Conservation (phyloP, 2,888 invertebrate genomes). For the Theodoxus fluviatilis region DNA sequence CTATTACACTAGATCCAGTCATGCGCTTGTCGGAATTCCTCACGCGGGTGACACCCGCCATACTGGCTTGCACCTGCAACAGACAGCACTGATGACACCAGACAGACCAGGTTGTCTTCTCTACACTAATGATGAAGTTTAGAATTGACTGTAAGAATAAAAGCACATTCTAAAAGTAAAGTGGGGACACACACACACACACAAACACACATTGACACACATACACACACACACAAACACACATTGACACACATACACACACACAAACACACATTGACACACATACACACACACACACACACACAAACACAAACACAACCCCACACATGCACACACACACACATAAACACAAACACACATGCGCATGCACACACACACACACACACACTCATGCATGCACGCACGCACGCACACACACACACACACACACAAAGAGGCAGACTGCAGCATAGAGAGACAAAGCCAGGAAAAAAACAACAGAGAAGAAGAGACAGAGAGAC, state of each 20-base stretch:
- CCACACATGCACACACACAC: neutral
- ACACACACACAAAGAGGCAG: neutral
- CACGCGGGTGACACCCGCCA: constrained; percentile 51
- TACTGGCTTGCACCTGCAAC: constrained; percentile 46
- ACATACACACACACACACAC: constrained; percentile 4
- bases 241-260: constrained; percentile 5
- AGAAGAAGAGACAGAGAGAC: neutral
- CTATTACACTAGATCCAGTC: constrained; percentile 85
- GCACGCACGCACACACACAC: neutral
- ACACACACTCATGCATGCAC: constrained; percentile 4
- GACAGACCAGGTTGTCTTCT: neutral
- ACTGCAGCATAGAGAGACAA: neutral
- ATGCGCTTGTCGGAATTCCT: constrained; percentile 70
- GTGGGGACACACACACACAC: neutral
- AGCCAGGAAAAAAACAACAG: neutral
- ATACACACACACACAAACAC: constrained; percentile 1
- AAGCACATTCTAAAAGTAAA: neutral
- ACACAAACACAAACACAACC: neutral
- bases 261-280: constrained; percentile 9
- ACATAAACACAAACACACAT: neutral
- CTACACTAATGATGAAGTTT: no score
- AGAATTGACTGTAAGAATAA: no score
- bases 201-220: neutral
- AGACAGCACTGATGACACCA: neutral
- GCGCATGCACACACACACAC: constrained; percentile 8